Percentiles rank a stretch among this genome's conserved stretches.
These are phyloP conservation scores for Deroplatys truncata DNA, from an alignment of 2,888 invertebrate species.

Conservation along the genomic window DNA sequence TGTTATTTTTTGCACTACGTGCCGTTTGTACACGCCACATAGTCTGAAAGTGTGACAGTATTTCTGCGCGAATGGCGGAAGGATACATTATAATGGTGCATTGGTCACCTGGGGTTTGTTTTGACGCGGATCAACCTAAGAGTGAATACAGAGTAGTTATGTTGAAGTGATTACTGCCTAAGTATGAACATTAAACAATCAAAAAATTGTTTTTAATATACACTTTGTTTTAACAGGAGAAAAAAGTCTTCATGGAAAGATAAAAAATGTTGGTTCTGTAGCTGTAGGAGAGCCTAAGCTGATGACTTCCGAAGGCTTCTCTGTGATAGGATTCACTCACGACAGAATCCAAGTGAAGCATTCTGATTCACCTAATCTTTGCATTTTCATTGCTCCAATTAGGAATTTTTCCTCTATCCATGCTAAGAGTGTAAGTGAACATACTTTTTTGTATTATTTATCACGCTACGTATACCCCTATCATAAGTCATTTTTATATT, in stretches of 20 bases:
- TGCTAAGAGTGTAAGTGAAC: conserved; percentile 45
- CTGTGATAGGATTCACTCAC: conserved; percentile 46
- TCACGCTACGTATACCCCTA: too few relatives aligned
- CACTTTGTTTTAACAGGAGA: conserved; percentile 26
- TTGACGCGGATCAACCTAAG: too few relatives aligned
- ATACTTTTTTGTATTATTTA: not conserved
- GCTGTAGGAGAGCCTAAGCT: conserved; percentile 25
- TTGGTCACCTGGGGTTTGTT: too few relatives aligned
- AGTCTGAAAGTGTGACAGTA: too few relatives aligned
- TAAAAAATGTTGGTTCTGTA: conserved; percentile 29
- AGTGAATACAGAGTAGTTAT: too few relatives aligned
- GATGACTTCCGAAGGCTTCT: conserved; percentile 42
- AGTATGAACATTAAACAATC: too few relatives aligned
- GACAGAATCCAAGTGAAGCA: conserved; percentile 49
- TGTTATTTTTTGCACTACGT: too few relatives aligned
- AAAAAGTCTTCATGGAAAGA: conserved; percentile 35
- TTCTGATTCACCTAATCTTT: conserved; percentile 44
- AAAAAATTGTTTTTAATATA: not conserved
- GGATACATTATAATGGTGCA: too few relatives aligned
- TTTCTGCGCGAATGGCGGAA: too few relatives aligned
- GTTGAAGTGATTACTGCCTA: too few relatives aligned
- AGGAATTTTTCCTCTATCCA: conserved; percentile 45
- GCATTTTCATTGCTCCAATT: conserved; percentile 52
- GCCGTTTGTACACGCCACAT: too few relatives aligned
- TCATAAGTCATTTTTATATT: too few relatives aligned